Percentiles rank a stretch among this genome's conserved stretches.
These are phyloP conservation scores for Chauna torquata DNA, from an alignment of 2,113 vertebrate genomes.

Conservation along the genomic window DNA sequence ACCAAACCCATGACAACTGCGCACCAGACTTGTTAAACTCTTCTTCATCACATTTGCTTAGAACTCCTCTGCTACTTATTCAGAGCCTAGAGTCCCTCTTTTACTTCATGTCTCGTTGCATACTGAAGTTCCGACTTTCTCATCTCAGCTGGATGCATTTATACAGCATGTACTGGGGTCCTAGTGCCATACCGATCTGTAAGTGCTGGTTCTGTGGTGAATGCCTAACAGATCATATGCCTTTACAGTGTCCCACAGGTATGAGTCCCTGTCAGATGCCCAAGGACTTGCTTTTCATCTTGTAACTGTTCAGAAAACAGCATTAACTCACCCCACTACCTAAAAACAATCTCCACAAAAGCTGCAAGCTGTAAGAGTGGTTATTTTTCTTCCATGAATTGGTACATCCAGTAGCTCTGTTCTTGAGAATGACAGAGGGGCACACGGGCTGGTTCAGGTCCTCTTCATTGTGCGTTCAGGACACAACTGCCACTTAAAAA, in stretches of 20 bases:
- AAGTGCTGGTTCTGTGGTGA: not conserved
- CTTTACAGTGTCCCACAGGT: not conserved
- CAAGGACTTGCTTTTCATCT: not conserved
- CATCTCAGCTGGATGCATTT: not conserved
- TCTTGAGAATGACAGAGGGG: not conserved
- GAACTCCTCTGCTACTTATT: not conserved
- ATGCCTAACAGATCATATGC: too few relatives aligned
- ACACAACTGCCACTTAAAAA: not conserved
- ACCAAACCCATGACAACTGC: not conserved
- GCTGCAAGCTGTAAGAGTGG: not conserved
- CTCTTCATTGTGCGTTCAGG: not conserved
- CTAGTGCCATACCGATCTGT: not conserved
- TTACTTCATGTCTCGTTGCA: rapidly evolving
- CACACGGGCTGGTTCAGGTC: not conserved
- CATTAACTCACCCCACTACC: not conserved
- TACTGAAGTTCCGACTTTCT: not conserved
- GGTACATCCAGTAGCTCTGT: not conserved
- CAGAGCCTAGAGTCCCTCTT: not conserved
- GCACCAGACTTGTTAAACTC: not conserved
- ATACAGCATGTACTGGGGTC: not conserved
- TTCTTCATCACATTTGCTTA: not conserved
- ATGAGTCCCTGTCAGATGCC: rapidly evolving
- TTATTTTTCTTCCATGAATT: not conserved
- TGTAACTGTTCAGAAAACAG: not conserved
- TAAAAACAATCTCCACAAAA: not conserved